Percentiles rank a stretch among this genome's conserved stretches.
Evolutionary conservation across 1,140 invertebrate species (phyloP).

Genomic region (Penaeus vannamei): DNA sequence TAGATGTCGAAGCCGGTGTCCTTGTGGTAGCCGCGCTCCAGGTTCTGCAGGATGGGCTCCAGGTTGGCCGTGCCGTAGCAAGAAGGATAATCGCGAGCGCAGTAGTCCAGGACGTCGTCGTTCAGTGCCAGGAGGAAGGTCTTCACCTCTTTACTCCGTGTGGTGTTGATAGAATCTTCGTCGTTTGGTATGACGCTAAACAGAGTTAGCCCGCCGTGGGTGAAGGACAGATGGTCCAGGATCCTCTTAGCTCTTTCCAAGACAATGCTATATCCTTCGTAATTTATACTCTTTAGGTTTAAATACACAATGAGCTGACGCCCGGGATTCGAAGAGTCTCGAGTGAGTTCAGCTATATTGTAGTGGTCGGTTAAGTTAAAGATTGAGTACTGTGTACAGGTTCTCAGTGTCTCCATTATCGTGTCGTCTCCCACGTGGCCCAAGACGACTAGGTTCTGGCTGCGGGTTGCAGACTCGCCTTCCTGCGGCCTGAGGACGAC

Average conservation of each 20-base stretch:
- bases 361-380: slow-evolving; percentile 59
- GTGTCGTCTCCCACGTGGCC: slow-evolving; percentile 45
- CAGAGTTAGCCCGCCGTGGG: slow-evolving; percentile 55
- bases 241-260: slow-evolving; percentile 55
- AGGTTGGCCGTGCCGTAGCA: slow-evolving; percentile 51
- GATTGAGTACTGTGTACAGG: slow-evolving; percentile 49
- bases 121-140: slow-evolving; percentile 52
- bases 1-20: slow-evolving; percentile 61
- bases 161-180: slow-evolving; percentile 34
- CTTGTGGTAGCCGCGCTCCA: slow-evolving; percentile 56
- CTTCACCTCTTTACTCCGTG: slow-evolving; percentile 42
- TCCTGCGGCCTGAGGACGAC: background rate
- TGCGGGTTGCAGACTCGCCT: background rate
- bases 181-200: slow-evolving; percentile 50
- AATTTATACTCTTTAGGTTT: slow-evolving; percentile 59
- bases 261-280: slow-evolving; percentile 58
- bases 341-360: slow-evolving; percentile 48
- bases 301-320: slow-evolving; percentile 61
- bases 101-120: slow-evolving; percentile 62
- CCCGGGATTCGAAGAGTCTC: slow-evolving; percentile 48
- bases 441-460: slow-evolving; percentile 59
- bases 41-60: slow-evolving; percentile 27
- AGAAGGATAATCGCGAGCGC: slow-evolving; percentile 59
- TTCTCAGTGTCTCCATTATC: slow-evolving; percentile 49
- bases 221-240: slow-evolving; percentile 53